A percentile compares a stretch with the other conserved stretches of the same genome.
Conservation (phyloP, 2,888 invertebrate species). For the Diarsia dahlii region DNA sequence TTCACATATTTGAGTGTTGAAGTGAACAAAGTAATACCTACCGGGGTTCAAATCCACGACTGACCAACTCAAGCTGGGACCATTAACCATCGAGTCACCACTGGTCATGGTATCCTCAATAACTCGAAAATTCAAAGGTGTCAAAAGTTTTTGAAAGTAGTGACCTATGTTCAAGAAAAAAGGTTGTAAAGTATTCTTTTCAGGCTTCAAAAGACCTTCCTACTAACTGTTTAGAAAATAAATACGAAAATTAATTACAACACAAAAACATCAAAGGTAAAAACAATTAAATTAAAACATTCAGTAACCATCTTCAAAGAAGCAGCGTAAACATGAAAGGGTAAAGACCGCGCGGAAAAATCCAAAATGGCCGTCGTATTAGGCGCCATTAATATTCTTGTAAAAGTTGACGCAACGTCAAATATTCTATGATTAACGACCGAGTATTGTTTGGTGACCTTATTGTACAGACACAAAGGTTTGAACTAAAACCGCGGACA, state of each 20-base stretch:
- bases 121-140: not conserved
- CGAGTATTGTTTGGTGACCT: constrained; percentile 77
- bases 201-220: not conserved
- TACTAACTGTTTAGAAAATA: not conserved
- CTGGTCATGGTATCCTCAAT: not conserved
- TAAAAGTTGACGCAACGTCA: constrained; percentile 80
- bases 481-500: constrained; percentile 75
- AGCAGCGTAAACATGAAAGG: constrained; percentile 49
- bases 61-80: not conserved
- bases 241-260: constrained; percentile 16
- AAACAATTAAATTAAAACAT: constrained; percentile 42
- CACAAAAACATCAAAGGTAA: constrained; percentile 32
- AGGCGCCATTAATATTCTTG: constrained; percentile 73
- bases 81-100: not conserved
- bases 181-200: not conserved
- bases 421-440: constrained; percentile 83
- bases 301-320: constrained; percentile 28
- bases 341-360: constrained; percentile 55
- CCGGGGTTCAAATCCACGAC: not conserved
- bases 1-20: not conserved
- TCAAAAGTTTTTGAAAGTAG: not conserved
- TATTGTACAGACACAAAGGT: constrained; percentile 77
- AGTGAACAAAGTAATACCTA: not conserved
- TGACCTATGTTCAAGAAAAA: not conserved
- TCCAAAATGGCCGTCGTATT: constrained; percentile 64